phyloP scores from a whole-genome alignment of 1,140 invertebrate species.

The Neodiprion lecontei region DNA sequence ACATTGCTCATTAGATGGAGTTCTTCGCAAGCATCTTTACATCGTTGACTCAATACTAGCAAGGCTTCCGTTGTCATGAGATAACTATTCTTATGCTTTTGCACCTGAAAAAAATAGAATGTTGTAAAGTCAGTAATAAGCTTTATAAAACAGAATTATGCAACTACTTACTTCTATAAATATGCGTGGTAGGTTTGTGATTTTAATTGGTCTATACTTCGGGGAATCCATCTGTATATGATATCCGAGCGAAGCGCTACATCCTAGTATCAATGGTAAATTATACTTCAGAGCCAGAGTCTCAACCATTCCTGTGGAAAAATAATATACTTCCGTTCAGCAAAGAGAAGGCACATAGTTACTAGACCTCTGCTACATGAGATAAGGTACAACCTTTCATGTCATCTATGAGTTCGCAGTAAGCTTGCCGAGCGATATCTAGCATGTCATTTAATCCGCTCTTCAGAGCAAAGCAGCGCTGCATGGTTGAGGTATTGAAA shows the following conservation, averaged over 20 bases:
- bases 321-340: constrained; percentile 12
- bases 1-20: constrained; percentile 82
- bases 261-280: constrained; percentile 71
- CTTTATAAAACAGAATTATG: not conserved
- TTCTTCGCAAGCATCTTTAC: constrained; percentile 77
- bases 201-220: constrained; percentile 54
- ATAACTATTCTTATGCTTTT: constrained; percentile 67
- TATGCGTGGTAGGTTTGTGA: constrained; percentile 68
- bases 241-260: constrained; percentile 76
- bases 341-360: constrained; percentile 17
- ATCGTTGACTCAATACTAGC: constrained; percentile 72
- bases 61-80: constrained; percentile 83
- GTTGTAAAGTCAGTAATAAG: constrained; percentile 28
- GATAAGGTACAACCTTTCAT: constrained; percentile 67
- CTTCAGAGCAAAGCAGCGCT: constrained; percentile 87
- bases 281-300: constrained; percentile 70
- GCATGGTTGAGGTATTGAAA: constrained; percentile 69
- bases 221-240: constrained; percentile 72
- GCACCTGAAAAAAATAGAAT: constrained; percentile 63
- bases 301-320: constrained; percentile 64
- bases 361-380: constrained; percentile 15
- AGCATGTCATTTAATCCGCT: constrained; percentile 75
- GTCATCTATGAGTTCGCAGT: constrained; percentile 80
- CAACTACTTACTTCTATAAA: constrained; percentile 69
- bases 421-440: constrained; percentile 79